Evolutionary conservation across 2,113 vertebrate species (phyloP).

Genomic region (Falco punctatus): DNA sequence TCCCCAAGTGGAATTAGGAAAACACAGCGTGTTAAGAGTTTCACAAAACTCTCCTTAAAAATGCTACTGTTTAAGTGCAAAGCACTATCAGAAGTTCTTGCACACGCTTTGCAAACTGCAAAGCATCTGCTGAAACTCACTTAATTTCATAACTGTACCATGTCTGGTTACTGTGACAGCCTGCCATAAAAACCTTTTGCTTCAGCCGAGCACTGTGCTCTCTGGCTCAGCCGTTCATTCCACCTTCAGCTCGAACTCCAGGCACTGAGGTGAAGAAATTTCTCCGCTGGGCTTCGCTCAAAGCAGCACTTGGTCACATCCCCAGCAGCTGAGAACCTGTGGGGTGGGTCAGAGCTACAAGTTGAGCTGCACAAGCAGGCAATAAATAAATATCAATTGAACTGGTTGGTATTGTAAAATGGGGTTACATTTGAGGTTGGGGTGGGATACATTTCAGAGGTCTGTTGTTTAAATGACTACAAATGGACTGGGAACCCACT

Average conservation of each 20-base stretch:
- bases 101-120: background rate
- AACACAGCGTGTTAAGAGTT: background rate
- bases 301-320: background rate
- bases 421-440: background rate
- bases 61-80: background rate
- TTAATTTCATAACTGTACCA: background rate
- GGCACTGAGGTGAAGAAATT: background rate
- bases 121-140: background rate
- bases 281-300: background rate
- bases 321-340: background rate
- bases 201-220: background rate
- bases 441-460: background rate
- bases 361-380: rapidly evolving
- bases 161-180: background rate
- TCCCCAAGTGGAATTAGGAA: background rate
- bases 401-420: background rate
- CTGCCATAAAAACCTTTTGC: background rate
- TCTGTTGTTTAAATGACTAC: background rate
- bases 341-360: background rate
- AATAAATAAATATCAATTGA: background rate
- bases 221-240: background rate
- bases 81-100: background rate
- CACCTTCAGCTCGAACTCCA: background rate
- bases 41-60: background rate
- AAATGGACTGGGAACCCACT: background rate